Conservation (phyloP, 2,113 vertebrate species). For the Pelvicachromis taeniatus region DNA sequence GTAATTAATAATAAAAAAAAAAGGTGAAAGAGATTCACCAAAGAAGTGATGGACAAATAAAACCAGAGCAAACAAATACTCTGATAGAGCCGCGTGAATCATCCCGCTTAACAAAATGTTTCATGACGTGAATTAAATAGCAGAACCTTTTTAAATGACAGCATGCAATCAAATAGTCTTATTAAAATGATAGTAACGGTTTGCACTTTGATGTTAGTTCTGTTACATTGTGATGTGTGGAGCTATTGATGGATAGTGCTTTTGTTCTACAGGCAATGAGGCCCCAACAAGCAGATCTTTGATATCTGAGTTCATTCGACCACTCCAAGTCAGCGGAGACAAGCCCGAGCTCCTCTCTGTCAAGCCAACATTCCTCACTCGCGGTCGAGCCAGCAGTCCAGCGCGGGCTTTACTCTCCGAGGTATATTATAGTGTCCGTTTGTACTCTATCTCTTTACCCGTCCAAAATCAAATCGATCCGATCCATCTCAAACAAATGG, state of each 20-base stretch:
- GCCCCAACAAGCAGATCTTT: slow-evolving; percentile 76
- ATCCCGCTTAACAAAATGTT: not conserved
- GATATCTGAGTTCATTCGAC: slow-evolving; percentile 84
- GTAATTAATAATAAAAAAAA: not conserved
- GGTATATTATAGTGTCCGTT: slow-evolving; percentile 56
- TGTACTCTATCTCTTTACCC: not conserved
- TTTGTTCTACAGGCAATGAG: slow-evolving; percentile 79
- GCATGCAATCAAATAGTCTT: not conserved
- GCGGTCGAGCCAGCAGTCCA: slow-evolving; percentile 74
- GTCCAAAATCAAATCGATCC: not conserved
- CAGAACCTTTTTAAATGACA: not conserved
- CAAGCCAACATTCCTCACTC: slow-evolving; percentile 85
- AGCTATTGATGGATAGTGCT: not conserved
- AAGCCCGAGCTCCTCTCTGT: slow-evolving; percentile 82
- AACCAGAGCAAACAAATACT: not conserved
- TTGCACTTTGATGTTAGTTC: not conserved
- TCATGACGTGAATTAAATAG: not conserved
- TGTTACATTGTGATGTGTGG: not conserved
- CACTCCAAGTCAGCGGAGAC: slow-evolving; percentile 82
- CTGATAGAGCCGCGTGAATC: not conserved
- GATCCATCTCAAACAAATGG: not conserved
- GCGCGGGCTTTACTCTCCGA: slow-evolving; percentile 84
- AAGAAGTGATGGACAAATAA: not conserved
- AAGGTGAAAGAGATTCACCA: not conserved
- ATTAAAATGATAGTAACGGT: not conserved